Percentiles rank a stretch among this genome's conserved stretches.
phyloP scores from a whole-genome alignment of 53 echinoderm and acorn worm genomes.

The Patiria pectinifera region DNA sequence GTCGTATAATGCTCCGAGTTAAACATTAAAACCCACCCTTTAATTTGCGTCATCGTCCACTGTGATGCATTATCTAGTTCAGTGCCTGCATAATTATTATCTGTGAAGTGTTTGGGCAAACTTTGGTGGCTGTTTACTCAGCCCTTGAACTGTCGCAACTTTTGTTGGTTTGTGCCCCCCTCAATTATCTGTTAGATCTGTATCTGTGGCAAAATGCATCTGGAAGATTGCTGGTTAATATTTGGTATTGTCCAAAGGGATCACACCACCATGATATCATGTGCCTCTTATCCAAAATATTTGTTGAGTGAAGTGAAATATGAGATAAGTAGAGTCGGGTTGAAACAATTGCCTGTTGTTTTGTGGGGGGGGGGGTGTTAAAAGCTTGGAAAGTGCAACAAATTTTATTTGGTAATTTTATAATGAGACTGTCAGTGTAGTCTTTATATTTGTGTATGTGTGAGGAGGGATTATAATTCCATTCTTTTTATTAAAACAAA shows the following conservation, averaged over 20 bases:
- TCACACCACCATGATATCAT: not conserved
- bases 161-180: not conserved
- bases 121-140: not conserved
- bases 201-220: not conserved
- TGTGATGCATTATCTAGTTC: not conserved
- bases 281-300: not conserved
- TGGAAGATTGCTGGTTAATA: not conserved
- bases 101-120: not conserved
- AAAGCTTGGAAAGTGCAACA: too few species aligned
- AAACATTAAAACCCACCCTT: not conserved
- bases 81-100: not conserved
- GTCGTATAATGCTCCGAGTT: not conserved
- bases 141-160: slow-evolving; percentile 9
- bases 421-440: too few species aligned
- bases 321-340: too few species aligned
- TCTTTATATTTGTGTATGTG: too few species aligned
- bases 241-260: not conserved
- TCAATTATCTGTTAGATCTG: not conserved
- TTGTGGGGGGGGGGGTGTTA: too few species aligned
- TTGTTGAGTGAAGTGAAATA: not conserved
- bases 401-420: too few species aligned
- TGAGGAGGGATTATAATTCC: too few species aligned
- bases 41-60: not conserved
- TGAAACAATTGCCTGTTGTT: too few species aligned
- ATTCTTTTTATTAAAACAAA: too few species aligned